Evolutionary conservation across 2,797 vertebrate genomes (phyloP).

Genomic region (Malacoctenus gilli): DNA sequence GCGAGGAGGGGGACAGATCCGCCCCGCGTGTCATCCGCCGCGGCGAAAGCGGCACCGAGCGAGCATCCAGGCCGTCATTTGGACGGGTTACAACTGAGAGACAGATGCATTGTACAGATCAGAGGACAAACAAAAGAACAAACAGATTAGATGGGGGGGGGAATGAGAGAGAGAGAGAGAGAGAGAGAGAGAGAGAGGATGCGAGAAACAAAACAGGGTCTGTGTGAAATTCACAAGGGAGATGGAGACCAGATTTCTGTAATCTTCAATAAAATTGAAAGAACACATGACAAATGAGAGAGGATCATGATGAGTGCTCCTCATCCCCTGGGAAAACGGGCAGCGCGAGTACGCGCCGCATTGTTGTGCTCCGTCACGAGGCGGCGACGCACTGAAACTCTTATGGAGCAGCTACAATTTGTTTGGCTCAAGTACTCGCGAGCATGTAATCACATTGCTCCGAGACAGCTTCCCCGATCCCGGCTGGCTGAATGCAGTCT

Average conservation of each 20-base stretch:
- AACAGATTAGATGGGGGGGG: slow-evolving; percentile 52
- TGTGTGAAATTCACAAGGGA: slow-evolving; percentile 46
- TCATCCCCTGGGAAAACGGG: not conserved
- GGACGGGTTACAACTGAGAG: slow-evolving; percentile 49
- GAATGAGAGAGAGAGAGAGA: not conserved
- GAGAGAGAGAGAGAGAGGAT: slow-evolving; percentile 16
- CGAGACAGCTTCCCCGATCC: slow-evolving; percentile 16
- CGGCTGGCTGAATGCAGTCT: slow-evolving; percentile 13
- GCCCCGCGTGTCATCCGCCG: slow-evolving; percentile 30
- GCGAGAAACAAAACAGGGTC: slow-evolving; percentile 48
- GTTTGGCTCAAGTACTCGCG: slow-evolving; percentile 19
- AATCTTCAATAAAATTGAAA: slow-evolving; percentile 44
- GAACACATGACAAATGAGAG: slow-evolving; percentile 39
- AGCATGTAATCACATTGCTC: slow-evolving; percentile 38
- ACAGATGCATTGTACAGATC: slow-evolving; percentile 55
- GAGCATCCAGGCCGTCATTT: slow-evolving; percentile 39
- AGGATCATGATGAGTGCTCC: slow-evolving; percentile 27
- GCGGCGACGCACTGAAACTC: slow-evolving; percentile 11
- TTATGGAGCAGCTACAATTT: slow-evolving; percentile 13
- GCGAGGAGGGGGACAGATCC: slow-evolving; percentile 5
- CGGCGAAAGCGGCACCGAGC: slow-evolving; percentile 32
- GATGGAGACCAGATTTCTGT: slow-evolving; percentile 41
- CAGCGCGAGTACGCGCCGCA: slow-evolving; percentile 1
- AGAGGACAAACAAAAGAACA: slow-evolving; percentile 55
- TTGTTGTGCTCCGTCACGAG: not conserved